Conservation (phyloP, 2,888 invertebrate genomes). For the Abrostola tripartita region DNA sequence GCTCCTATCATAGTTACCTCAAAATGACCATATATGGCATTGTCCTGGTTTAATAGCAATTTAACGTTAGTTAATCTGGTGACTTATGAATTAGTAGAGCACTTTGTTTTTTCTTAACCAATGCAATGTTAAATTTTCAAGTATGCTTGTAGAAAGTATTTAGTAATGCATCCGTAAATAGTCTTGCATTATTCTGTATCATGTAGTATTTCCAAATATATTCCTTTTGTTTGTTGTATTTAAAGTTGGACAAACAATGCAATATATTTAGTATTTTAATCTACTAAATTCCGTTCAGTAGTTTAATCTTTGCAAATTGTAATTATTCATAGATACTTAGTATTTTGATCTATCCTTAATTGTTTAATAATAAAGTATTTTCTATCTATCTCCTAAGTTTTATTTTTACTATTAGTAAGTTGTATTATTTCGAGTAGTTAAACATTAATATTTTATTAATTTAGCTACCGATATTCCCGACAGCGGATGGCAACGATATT, state of each 20-base stretch:
- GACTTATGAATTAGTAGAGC: slow-evolving; percentile 3
- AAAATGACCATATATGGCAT: slow-evolving; percentile 3
- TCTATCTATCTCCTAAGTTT: slow-evolving; percentile 32
- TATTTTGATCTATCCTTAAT: slow-evolving; percentile 13
- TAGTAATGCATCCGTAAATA: slow-evolving; percentile 6
- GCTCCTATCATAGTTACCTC: neutral
- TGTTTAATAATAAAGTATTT: slow-evolving; percentile 34
- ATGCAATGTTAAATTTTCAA: slow-evolving; percentile 17
- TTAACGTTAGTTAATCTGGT: slow-evolving; percentile 10
- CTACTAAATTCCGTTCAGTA: neutral
- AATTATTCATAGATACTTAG: slow-evolving; percentile 5
- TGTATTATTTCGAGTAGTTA: slow-evolving; percentile 46
- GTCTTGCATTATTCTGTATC: slow-evolving; percentile 12
- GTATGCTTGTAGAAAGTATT: slow-evolving; percentile 5
- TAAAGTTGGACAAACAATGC: slow-evolving; percentile 6
- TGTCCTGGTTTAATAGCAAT: slow-evolving; percentile 5
- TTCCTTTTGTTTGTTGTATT: slow-evolving; percentile 14
- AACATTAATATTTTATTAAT: slow-evolving; percentile 76
- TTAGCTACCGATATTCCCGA: slow-evolving; percentile 82
- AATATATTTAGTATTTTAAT: neutral
- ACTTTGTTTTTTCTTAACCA: slow-evolving; percentile 3
- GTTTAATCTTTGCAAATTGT: slow-evolving; percentile 8
- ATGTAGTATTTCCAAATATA: slow-evolving; percentile 2
- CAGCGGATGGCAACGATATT: slow-evolving; percentile 86
- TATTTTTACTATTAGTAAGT: slow-evolving; percentile 27